A percentile compares a stretch with the other conserved stretches of the same genome.
Conservation (phyloP, 2,888 invertebrate species). For the Gnatocerus cornutus region DNA sequence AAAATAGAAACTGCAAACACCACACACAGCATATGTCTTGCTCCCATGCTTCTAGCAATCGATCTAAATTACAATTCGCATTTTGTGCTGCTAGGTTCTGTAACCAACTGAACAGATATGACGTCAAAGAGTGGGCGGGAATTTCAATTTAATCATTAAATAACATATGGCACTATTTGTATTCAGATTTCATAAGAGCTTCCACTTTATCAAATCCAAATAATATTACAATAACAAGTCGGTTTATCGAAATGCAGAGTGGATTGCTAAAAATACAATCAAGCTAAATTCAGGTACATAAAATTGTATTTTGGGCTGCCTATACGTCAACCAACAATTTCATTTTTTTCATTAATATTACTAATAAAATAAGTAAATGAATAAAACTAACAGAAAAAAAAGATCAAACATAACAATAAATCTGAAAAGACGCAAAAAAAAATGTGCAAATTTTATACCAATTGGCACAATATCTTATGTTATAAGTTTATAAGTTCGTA, state of each 20-base stretch:
- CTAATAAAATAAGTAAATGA: no score
- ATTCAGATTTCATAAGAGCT: slow-evolving; percentile 12
- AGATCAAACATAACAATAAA: no score
- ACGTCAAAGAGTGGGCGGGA: slow-evolving; percentile 48
- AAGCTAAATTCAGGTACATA: no score
- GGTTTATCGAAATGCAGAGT: not conserved
- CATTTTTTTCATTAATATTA: no score
- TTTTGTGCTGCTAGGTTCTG: slow-evolving; percentile 29
- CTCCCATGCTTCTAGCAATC: slow-evolving; percentile 60
- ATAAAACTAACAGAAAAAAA: no score
- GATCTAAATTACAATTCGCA: slow-evolving; percentile 37
- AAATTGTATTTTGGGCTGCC: no score
- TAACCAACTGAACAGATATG: slow-evolving; percentile 46
- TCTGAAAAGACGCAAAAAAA: no score
- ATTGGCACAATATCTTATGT: no score
- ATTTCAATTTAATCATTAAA: slow-evolving; percentile 30
- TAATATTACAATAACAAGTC: not conserved
- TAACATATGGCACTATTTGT: slow-evolving; percentile 32
- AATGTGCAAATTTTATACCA: no score
- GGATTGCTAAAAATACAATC: no score
- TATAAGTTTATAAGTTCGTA: no score
- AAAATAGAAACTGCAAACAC: slow-evolving; percentile 59
- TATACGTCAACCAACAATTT: no score
- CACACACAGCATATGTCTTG: slow-evolving; percentile 65
- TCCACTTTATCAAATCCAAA: slow-evolving; percentile 11